Conservation (phyloP, 2,113 vertebrate species). For the Pachypanchax playfairii region DNA sequence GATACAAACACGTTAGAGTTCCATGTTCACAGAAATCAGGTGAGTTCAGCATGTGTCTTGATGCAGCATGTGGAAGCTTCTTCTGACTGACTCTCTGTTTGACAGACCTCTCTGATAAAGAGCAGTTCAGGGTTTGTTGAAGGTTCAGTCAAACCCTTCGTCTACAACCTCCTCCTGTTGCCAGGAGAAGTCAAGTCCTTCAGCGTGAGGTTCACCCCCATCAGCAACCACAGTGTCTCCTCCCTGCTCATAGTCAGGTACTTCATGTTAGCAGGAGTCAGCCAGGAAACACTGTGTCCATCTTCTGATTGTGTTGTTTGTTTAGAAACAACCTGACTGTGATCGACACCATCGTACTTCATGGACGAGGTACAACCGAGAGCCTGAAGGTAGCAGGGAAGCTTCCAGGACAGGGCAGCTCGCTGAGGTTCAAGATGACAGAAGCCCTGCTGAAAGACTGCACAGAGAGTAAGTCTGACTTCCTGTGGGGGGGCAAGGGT, state of each 20-base stretch:
- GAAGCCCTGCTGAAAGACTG: conserved; percentile 95
- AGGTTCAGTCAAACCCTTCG: conserved; percentile 81
- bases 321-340: conserved; percentile 96
- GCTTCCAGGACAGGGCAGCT: conserved; percentile 88
- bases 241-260: conserved; percentile 95
- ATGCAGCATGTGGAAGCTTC: conserved; percentile 26
- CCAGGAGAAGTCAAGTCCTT: conserved; percentile 91
- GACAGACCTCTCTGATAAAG: conserved; percentile 84
- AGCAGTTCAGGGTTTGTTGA: conserved; percentile 84
- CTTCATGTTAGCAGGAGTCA: no score
- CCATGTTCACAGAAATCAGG: conserved; percentile 90
- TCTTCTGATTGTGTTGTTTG: conserved; percentile 18
- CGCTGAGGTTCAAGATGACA: conserved; percentile 96
- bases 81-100: conserved; percentile 53
- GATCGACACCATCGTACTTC: conserved; percentile 89
- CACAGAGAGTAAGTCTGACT: conserved; percentile 89
- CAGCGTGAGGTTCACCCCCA: conserved; percentile 89
- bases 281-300: no score
- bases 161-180: conserved; percentile 90
- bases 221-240: conserved; percentile 90
- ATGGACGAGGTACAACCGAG: conserved; percentile 92
- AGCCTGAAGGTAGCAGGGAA: conserved; percentile 91
- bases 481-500: no score
- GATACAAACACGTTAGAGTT: conserved; percentile 92
- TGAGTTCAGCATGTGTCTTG: conserved; percentile 72